phyloP scores from a whole-genome alignment of 92 coral and sea anemone genomes.

The Palythoa caribaeorum region DNA sequence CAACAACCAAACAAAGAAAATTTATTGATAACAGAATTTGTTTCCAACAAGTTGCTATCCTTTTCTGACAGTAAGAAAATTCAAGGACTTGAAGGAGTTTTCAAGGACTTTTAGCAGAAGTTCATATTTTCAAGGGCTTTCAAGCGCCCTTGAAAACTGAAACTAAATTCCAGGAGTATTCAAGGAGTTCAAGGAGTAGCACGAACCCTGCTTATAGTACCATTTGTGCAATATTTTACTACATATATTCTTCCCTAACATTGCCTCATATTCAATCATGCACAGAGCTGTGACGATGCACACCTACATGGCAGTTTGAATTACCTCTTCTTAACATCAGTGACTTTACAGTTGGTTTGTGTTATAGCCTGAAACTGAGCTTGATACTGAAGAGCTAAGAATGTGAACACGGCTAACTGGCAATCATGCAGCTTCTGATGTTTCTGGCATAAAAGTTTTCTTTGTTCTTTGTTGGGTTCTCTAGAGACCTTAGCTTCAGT shows the following conservation, averaged over 20 bases:
- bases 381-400: conserved; percentile 64
- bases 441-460: conserved; percentile 60
- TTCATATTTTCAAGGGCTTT: too few relatives aligned
- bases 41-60: too few relatives aligned
- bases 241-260: too few relatives aligned
- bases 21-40: too few relatives aligned
- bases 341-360: background rate
- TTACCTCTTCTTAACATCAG: conserved; percentile 34
- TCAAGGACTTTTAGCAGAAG: too few relatives aligned
- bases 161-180: background rate
- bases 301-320: background rate
- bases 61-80: too few relatives aligned
- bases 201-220: background rate
- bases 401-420: conserved; percentile 69
- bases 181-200: background rate
- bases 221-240: too few relatives aligned
- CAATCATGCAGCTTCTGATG: conserved; percentile 62
- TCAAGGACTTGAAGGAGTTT: too few relatives aligned
- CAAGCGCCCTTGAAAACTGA: too few relatives aligned
- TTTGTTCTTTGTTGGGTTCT: conserved; percentile 13
- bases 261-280: too few relatives aligned
- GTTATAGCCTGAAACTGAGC: conserved; percentile 58
- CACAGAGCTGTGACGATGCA: too few relatives aligned
- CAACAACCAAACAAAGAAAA: too few relatives aligned
- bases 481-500: conserved; percentile 16